These are phyloP conservation scores for Leptarthrus brevirostris DNA, from an alignment of 2,888 invertebrate genomes.

Conservation along the genomic window DNA sequence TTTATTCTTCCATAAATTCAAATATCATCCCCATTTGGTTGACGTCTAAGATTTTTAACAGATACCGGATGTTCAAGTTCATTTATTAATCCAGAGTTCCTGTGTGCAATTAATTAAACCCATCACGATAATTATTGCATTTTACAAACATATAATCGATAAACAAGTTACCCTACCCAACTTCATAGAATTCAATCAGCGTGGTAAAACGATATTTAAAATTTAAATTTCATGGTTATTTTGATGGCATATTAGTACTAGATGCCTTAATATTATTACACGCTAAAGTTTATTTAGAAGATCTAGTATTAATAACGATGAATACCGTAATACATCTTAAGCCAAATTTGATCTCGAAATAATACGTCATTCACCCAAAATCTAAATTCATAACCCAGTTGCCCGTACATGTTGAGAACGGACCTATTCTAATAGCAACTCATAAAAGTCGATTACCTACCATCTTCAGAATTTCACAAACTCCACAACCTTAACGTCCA, in stretches of 20 bases:
- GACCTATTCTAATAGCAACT: background rate
- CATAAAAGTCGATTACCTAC: background rate
- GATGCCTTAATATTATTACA: background rate
- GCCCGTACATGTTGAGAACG: background rate
- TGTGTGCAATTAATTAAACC: background rate
- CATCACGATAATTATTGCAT: background rate
- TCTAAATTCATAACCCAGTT: background rate
- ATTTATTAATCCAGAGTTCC: background rate
- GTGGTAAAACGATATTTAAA: too few relatives aligned
- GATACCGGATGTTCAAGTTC: background rate
- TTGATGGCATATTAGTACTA: background rate
- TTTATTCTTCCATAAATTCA: background rate
- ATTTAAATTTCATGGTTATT: background rate
- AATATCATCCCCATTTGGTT: too few relatives aligned
- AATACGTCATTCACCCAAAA: background rate
- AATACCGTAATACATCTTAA: background rate
- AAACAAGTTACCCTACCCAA: background rate
- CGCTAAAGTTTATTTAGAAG: background rate
- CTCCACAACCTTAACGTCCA: background rate
- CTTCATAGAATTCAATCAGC: background rate
- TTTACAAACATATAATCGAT: background rate
- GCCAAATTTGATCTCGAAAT: background rate
- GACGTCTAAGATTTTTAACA: too few relatives aligned
- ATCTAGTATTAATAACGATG: slow-evolving; percentile 14
- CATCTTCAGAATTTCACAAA: background rate